Conservation (phyloP, 37 sponge, comb jelly and placozoan species). For the Ephydatia muelleri region DNA sequence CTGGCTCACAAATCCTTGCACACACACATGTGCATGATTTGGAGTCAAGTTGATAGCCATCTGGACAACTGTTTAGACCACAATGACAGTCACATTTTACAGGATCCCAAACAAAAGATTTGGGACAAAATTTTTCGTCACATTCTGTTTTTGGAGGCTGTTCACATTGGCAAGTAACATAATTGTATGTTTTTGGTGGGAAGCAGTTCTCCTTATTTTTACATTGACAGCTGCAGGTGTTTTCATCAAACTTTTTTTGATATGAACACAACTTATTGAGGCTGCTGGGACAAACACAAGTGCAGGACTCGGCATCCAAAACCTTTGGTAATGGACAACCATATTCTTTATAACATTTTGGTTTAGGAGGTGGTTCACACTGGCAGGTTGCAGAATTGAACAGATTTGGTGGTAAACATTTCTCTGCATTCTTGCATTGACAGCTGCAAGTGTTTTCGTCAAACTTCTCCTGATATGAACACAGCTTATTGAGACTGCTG, state of each 20-base stretch:
- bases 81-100: neutral
- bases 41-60: neutral
- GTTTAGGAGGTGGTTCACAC: neutral
- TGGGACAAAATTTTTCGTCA: too few relatives aligned
- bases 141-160: too few relatives aligned
- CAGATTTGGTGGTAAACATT: neutral
- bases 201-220: too few relatives aligned
- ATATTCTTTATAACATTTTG: neutral
- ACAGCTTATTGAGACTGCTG: neutral
- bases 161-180: neutral
- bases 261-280: too few relatives aligned
- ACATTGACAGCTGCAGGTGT: too few relatives aligned
- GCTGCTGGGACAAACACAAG: too few relatives aligned
- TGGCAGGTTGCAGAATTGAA: neutral
- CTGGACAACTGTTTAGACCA: neutral
- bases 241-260: too few relatives aligned
- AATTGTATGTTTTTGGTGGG: neutral
- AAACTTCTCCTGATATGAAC: neutral
- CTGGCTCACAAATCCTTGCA: neutral
- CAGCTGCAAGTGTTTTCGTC: neutral
- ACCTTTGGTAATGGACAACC: neutral
- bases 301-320: too few relatives aligned
- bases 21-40: neutral
- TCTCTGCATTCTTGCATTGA: neutral
- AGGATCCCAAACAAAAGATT: too few relatives aligned